These are phyloP conservation scores for Chrysina gloriosa DNA, from an alignment of 2,888 invertebrate genomes.

Conservation along the genomic window DNA sequence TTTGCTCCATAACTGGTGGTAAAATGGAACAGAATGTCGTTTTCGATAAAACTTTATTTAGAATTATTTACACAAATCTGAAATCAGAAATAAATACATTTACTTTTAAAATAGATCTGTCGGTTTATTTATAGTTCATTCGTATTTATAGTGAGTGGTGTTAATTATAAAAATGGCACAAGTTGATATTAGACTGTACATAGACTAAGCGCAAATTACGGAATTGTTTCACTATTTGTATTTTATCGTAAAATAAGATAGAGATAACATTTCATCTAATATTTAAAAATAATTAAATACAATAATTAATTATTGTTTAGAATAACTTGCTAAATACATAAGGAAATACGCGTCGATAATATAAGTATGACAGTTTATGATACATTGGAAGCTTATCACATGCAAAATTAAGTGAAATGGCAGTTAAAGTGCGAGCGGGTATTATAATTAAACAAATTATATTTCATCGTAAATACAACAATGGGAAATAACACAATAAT, in stretches of 20 bases:
- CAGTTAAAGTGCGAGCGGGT: constrained; percentile 40
- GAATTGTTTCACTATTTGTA: background rate
- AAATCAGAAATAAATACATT: constrained; percentile 23
- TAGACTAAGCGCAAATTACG: constrained; percentile 12
- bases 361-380: constrained; percentile 31
- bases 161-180: constrained; percentile 46
- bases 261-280: background rate
- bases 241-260: background rate
- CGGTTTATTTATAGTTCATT: constrained; percentile 24
- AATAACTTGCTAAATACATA: constrained; percentile 23
- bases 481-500: constrained; percentile 34
- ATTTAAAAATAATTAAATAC: constrained; percentile 4
- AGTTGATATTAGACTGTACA: constrained; percentile 42
- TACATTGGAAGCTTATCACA: constrained; percentile 42
- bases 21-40: too few species aligned
- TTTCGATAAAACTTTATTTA: constrained; percentile 26
- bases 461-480: constrained; percentile 34
- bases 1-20: too few species aligned
- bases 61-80: constrained; percentile 33
- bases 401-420: constrained; percentile 45
- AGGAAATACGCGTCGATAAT: constrained; percentile 14
- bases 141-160: constrained; percentile 36
- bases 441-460: constrained; percentile 37
- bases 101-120: constrained; percentile 15
- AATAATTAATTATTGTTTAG: constrained; percentile 2